Base-by-base conservation (phyloP, 92 coral and sea anemone genomes). In the Parazoanthus atlanticus region DNA sequence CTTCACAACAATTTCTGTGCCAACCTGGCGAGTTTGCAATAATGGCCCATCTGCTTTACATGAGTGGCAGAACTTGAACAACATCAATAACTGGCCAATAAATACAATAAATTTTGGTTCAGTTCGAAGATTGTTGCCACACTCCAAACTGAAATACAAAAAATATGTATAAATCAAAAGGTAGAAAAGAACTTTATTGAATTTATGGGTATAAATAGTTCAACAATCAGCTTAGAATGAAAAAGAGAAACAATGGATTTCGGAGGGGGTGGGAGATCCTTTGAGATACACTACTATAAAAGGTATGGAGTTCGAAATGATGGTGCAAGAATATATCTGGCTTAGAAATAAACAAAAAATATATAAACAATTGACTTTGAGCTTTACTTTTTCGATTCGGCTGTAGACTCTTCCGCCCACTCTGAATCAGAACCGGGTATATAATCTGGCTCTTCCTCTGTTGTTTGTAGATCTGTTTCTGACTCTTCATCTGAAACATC, bases 51-150 rank as follows among this genome's bases (percentile, higher is more conserved):
- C 91, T 6, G 83, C 70, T 81, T 84, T 89, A 83, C 91, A 89
- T 83, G 76, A 19, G 36, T 49, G 89, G 64, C 91, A 82, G 84
- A 89, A 84, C 19, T 71, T 52, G 91, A 89, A 89, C 21, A 89
- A 82, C 23, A 89, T 89, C 28, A 84, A 73, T 8, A 89, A 65
- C 46, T 89, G 91, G 31, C 90, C 34, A 16, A 74, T 73, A 82
- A 89, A 89, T 36, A 89, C 91, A 58, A 89, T 89, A 49, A 58
- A 75, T 30, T 82, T 89, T 9, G 85, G 91, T 71, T 89, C 85
- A 84, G 91, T 89, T 43, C 91, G 80, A 34, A 89, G 67, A 74
- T 89, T 85, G 8, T 32, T 82, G 30, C 54, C n/a, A 58, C 54
- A 40, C 76, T 41, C 71, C 52, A 73, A 41, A 73, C 76, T 82